Conservation (phyloP, 2,797 vertebrate species). For the Gephyroberyx darwinii region DNA sequence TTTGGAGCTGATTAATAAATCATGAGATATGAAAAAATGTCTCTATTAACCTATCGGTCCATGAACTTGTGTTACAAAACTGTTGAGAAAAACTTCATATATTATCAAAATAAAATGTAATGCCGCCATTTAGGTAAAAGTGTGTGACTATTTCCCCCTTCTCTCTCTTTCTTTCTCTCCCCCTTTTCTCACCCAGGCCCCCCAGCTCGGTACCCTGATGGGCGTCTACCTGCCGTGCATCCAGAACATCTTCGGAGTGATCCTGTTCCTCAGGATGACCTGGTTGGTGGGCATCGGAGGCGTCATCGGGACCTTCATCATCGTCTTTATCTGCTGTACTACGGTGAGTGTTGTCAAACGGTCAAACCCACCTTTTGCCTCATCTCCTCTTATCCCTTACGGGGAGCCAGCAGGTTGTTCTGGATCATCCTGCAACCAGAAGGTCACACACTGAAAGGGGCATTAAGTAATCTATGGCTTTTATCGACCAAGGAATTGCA, state of each 20-base stretch:
- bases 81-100: too few species aligned
- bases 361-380: not conserved
- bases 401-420: not conserved
- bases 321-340: constrained; percentile 96
- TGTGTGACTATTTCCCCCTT: not conserved
- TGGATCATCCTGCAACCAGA: constrained; percentile 18
- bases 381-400: not conserved
- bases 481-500: too few species aligned
- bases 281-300: constrained; percentile 97
- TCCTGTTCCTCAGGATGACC: constrained; percentile 97
- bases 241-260: constrained; percentile 99
- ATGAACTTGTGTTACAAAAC: too few species aligned
- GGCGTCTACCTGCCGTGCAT: constrained; percentile 97
- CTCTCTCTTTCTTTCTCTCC: not conserved
- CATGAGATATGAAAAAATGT: too few species aligned
- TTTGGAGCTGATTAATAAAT: too few species aligned
- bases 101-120: too few species aligned
- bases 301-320: constrained; percentile 94
- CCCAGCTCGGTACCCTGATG: constrained; percentile 96
- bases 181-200: constrained; percentile 54
- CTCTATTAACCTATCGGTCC: too few species aligned
- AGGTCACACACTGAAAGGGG: constrained; percentile 4
- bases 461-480: not conserved
- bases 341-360: constrained; percentile 85
- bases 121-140: not conserved